Evolutionary conservation across 2,888 invertebrate genomes (phyloP).

Genomic region (Sesamia inferens): DNA sequence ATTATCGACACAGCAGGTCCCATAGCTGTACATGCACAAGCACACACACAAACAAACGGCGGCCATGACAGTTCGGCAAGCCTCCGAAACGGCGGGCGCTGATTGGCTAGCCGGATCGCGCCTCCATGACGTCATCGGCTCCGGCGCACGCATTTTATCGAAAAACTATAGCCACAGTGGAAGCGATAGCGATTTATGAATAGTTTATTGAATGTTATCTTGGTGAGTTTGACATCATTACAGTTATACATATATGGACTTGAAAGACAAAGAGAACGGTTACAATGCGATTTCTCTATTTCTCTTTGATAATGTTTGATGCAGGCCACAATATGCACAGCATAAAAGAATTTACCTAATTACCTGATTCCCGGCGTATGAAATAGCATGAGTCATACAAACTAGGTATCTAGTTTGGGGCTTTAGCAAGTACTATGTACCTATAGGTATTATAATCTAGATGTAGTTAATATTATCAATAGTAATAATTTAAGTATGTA

Average conservation of each 20-base stretch:
- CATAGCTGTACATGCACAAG: slow-evolving; percentile 62
- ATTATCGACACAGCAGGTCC: slow-evolving; percentile 45
- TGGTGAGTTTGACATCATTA: slow-evolving; percentile 9
- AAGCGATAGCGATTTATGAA: slow-evolving; percentile 70
- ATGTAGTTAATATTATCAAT: too few species aligned
- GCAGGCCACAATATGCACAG: not conserved
- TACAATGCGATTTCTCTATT: not conserved
- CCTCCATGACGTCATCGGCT: slow-evolving; percentile 82
- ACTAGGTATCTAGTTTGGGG: too few species aligned
- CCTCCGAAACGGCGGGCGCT: slow-evolving; percentile 74
- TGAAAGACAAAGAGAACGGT: slow-evolving; percentile 3
- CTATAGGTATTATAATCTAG: too few species aligned
- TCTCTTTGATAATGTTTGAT: slow-evolving; percentile 3
- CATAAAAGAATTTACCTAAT: not conserved
- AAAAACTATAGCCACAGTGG: slow-evolving; percentile 67
- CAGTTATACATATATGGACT: slow-evolving; percentile 20
- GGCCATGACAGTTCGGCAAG: slow-evolving; percentile 81
- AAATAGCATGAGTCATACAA: not conserved
- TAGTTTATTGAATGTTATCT: slow-evolving; percentile 36
- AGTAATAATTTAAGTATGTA: too few species aligned
- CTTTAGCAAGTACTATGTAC: too few species aligned
- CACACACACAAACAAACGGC: slow-evolving; percentile 62
- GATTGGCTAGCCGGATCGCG: slow-evolving; percentile 80
- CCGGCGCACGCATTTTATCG: slow-evolving; percentile 75
- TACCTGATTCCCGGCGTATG: not conserved